Evolutionary conservation across 1,140 invertebrate species (phyloP).

Genomic region (Aphaenogaster ashmeadi): DNA sequence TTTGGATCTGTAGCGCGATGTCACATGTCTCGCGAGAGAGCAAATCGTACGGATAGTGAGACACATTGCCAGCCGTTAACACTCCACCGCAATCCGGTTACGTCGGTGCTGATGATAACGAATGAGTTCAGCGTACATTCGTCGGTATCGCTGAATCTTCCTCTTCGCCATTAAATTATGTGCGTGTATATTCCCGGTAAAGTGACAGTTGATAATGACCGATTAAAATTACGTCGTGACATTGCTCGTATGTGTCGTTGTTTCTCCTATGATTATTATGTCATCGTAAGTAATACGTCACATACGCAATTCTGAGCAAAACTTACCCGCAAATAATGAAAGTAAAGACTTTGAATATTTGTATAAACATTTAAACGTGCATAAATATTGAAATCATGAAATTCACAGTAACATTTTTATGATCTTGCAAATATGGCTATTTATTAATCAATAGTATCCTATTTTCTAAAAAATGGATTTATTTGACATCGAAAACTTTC

Average conservation of each 20-base stretch:
- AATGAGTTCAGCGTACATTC: slow-evolving; percentile 10
- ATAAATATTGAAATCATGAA: neutral
- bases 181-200: neutral
- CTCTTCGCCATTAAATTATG: neutral
- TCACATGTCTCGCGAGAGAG: neutral
- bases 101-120: slow-evolving; percentile 13
- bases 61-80: neutral
- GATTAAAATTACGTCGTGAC: neutral
- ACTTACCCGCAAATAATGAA: neutral
- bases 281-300: neutral
- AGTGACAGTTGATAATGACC: slow-evolving; percentile 3
- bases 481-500: neutral
- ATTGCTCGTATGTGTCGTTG: neutral
- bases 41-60: neutral
- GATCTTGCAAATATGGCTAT: neutral
- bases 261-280: neutral
- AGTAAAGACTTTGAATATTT: neutral
- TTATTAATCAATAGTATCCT: neutral
- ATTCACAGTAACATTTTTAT: neutral
- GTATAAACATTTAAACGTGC: neutral
- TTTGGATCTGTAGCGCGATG: neutral
- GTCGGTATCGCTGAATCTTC: neutral
- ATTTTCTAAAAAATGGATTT: neutral
- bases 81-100: slow-evolving; percentile 19
- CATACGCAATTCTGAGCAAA: neutral